Evolutionary conservation across 2,797 vertebrate species (phyloP).

Genomic region (Alfaro cultratus): DNA sequence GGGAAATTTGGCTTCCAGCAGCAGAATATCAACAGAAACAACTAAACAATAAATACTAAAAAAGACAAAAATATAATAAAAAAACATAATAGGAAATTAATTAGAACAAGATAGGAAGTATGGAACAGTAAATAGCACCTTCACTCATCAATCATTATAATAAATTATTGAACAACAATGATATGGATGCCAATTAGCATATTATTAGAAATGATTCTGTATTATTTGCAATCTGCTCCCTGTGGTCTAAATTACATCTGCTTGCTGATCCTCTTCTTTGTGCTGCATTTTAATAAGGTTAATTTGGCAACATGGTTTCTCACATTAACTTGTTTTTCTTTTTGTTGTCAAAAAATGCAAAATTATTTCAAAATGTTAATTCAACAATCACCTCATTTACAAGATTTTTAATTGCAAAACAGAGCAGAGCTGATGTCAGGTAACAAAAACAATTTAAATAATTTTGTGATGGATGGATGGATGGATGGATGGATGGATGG

Average conservation of each 20-base stretch:
- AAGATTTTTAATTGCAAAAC: background rate
- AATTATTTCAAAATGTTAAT: background rate
- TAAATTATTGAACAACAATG: background rate
- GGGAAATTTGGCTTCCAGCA: too few relatives aligned
- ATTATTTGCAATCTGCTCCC: background rate
- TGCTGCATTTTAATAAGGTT: background rate
- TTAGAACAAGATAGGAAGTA: too few relatives aligned
- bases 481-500: background rate
- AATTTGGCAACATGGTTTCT: background rate
- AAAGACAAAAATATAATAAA: too few relatives aligned
- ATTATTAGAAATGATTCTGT: background rate
- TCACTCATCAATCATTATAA: background rate
- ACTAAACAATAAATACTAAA: too few relatives aligned
- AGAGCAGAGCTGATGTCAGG: background rate
- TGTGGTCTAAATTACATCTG: background rate
- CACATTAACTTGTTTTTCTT: background rate
- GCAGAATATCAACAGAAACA: too few relatives aligned
- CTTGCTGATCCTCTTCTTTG: background rate
- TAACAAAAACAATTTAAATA: background rate
- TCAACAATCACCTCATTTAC: background rate
- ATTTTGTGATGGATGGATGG: background rate
- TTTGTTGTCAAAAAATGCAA: background rate
- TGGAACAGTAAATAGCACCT: too few relatives aligned
- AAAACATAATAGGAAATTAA: too few relatives aligned
- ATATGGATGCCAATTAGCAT: background rate